phyloP scores from a whole-genome alignment of 1,140 invertebrate genomes.

The Cydia splendana region DNA sequence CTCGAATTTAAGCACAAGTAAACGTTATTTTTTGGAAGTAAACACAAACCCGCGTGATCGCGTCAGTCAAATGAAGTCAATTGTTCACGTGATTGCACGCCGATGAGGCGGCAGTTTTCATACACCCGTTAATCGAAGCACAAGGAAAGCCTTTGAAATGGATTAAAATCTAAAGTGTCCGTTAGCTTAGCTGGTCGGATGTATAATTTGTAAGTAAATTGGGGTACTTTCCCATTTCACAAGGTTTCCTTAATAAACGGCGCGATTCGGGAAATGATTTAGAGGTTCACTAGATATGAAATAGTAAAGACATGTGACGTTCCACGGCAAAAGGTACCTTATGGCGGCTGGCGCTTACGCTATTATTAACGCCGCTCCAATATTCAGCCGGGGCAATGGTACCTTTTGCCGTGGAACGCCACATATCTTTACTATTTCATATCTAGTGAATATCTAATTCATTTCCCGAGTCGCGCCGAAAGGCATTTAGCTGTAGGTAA shows the following conservation, averaged over 20 bases:
- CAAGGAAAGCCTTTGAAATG: conserved; percentile 1
- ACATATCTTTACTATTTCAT: no score
- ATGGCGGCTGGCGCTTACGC: no score
- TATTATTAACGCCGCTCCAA: no score
- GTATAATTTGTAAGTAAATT: background rate
- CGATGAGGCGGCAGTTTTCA: conserved; percentile 35
- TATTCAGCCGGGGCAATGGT: no score
- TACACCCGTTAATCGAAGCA: conserved; percentile 8
- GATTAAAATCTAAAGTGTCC: conserved; percentile 18
- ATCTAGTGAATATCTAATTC: no score
- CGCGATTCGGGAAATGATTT: no score
- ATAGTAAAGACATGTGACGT: no score
- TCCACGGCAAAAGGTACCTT: no score
- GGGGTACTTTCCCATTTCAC: background rate
- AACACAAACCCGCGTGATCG: background rate
- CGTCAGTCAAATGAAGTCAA: background rate
- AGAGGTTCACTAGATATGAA: no score
- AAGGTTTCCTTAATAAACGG: background rate
- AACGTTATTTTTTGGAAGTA: background rate
- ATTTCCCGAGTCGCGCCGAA: no score
- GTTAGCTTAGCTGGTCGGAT: background rate
- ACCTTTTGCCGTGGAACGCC: no score
- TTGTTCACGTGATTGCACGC: conserved; percentile 37
- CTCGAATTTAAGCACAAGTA: no score
- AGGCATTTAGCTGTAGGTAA: background rate